Evolutionary conservation across 2,797 vertebrate genomes (phyloP).

Genomic region (Galago senegalensis): DNA sequence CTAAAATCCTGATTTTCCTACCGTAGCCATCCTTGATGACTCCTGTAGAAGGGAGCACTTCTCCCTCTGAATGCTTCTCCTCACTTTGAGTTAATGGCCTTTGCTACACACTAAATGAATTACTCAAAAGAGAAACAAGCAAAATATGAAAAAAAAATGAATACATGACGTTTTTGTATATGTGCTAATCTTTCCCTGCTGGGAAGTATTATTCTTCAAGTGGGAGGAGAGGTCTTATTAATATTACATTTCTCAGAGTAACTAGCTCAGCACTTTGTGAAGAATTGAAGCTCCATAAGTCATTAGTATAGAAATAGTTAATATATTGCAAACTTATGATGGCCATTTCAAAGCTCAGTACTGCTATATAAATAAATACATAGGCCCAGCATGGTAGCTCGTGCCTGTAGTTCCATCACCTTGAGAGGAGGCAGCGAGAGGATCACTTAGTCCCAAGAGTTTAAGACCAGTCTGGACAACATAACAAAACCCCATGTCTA

Average conservation of each 20-base stretch:
- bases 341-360: background rate
- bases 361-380: background rate
- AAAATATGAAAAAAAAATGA: background rate
- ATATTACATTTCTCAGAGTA: background rate
- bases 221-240: background rate
- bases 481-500: background rate
- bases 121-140: constrained; percentile 9
- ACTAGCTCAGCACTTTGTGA: background rate
- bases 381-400: background rate
- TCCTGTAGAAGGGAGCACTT: background rate
- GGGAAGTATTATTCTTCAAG: background rate
- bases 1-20: background rate
- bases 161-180: background rate
- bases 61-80: background rate
- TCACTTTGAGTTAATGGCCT: background rate
- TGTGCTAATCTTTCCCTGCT: background rate
- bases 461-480: background rate
- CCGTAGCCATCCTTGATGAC: background rate
- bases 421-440: background rate
- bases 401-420: background rate
- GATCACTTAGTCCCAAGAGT: background rate
- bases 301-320: background rate
- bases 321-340: background rate
- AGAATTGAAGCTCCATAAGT: background rate
- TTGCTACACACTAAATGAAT: background rate